These are phyloP conservation scores for Spilogale gracilis DNA, from an alignment of 2,113 vertebrate genomes.

Conservation along the genomic window DNA sequence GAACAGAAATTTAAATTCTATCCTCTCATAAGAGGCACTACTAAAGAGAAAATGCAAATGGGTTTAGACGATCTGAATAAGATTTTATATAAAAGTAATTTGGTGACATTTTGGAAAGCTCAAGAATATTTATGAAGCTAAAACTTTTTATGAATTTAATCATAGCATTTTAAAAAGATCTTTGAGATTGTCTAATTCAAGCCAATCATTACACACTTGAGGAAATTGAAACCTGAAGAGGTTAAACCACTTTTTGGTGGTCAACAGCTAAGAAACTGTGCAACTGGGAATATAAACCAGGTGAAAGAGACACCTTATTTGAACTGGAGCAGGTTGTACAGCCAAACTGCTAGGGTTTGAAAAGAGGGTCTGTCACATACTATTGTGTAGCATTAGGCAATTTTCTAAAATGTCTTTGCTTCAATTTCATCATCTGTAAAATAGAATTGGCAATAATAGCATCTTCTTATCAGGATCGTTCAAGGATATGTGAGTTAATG, in stretches of 20 bases:
- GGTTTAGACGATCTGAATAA: neutral
- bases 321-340: neutral
- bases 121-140: neutral
- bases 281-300: neutral
- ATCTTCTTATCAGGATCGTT: neutral
- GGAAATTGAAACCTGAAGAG: neutral
- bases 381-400: neutral
- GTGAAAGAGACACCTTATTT: neutral
- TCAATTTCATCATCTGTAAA: neutral
- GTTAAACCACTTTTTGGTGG: neutral
- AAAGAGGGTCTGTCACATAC: neutral
- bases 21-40: neutral
- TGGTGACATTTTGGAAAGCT: neutral
- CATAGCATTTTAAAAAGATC: neutral
- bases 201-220: neutral
- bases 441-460: neutral
- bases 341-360: neutral
- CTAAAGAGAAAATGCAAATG: neutral
- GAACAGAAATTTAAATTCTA: neutral
- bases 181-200: neutral
- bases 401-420: neutral
- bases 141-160: neutral
- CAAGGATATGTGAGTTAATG: neutral
- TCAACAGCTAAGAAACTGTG: neutral
- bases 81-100: constrained; percentile 1